Evolutionary conservation across 2,113 vertebrate genomes (phyloP).

Genomic region (Protobothrops mucrosquamatus): DNA sequence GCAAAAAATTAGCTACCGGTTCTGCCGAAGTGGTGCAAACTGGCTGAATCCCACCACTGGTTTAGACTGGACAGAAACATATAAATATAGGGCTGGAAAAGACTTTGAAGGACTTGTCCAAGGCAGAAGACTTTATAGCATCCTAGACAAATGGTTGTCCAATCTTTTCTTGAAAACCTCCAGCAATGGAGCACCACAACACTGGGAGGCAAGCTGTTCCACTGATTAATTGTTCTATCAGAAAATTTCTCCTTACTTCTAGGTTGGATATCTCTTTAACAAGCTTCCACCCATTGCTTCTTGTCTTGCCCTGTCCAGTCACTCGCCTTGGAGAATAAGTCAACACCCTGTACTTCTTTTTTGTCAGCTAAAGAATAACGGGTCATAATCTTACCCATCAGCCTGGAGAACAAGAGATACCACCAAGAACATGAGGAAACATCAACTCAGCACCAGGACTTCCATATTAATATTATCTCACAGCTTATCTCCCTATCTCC

Average conservation of each 20-base stretch:
- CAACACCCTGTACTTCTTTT: neutral
- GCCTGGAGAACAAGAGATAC: neutral
- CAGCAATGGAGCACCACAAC: neutral
- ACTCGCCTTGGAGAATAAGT: neutral
- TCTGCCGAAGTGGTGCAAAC: no score
- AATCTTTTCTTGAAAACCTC: neutral
- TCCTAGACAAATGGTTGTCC: neutral
- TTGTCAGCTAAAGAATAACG: neutral
- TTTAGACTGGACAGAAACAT: neutral
- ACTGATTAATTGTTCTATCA: neutral
- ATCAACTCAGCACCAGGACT: neutral
- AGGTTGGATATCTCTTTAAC: neutral
- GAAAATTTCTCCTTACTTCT: neutral
- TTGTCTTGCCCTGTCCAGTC: neutral
- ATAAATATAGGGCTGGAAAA: neutral
- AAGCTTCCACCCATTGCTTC: neutral
- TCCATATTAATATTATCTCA: neutral
- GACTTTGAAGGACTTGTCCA: neutral
- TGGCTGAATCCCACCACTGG: no score
- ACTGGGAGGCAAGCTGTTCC: neutral
- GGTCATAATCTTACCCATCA: neutral
- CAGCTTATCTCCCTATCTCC: neutral
- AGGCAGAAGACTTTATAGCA: neutral
- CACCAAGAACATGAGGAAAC: neutral
- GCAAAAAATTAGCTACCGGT: no score